These are phyloP conservation scores for Caenorhabditis sp. DNA, from an alignment of 2,888 invertebrate genomes.

Conservation along the genomic window DNA sequence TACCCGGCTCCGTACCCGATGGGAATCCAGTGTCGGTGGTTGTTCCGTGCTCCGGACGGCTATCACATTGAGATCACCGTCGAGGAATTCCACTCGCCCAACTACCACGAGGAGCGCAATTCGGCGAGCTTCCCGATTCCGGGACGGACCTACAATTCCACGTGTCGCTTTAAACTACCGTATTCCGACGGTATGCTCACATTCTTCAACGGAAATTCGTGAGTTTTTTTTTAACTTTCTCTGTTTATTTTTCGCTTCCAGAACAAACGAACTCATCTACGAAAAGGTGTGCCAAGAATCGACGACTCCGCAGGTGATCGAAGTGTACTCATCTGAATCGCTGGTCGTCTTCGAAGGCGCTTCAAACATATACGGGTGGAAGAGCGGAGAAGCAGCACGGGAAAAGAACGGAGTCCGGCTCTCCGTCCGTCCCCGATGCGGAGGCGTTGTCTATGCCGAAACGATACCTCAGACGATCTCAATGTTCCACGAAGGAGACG, in stretches of 20 bases:
- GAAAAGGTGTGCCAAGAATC: constrained; percentile 53
- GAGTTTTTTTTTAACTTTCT: no score
- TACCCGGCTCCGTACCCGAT: constrained; percentile 58
- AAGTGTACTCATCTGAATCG: constrained; percentile 49
- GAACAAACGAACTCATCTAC: background rate
- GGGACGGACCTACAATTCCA: background rate
- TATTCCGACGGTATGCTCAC: constrained; percentile 43
- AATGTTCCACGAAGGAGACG: constrained; percentile 35
- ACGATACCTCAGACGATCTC: constrained; percentile 24
- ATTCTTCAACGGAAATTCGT: constrained; percentile 31
- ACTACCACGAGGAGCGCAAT: constrained; percentile 44
- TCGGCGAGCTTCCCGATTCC: background rate
- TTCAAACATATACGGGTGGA: constrained; percentile 30
- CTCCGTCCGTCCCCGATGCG: constrained; percentile 66
- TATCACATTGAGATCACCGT: constrained; percentile 62
- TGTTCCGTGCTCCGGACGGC: constrained; percentile 70
- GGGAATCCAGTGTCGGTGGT: constrained; percentile 69
- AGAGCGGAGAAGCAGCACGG: constrained; percentile 48
- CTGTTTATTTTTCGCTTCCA: background rate
- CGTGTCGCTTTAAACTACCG: constrained; percentile 18
- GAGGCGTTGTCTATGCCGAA: constrained; percentile 70
- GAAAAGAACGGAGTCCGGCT: constrained; percentile 68
- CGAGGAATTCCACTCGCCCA: constrained; percentile 62
- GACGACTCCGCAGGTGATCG: constrained; percentile 8
- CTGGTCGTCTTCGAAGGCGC: constrained; percentile 71